Evolutionary conservation across 2,113 vertebrate species (phyloP).

Genomic region (Mixornis gularis): DNA sequence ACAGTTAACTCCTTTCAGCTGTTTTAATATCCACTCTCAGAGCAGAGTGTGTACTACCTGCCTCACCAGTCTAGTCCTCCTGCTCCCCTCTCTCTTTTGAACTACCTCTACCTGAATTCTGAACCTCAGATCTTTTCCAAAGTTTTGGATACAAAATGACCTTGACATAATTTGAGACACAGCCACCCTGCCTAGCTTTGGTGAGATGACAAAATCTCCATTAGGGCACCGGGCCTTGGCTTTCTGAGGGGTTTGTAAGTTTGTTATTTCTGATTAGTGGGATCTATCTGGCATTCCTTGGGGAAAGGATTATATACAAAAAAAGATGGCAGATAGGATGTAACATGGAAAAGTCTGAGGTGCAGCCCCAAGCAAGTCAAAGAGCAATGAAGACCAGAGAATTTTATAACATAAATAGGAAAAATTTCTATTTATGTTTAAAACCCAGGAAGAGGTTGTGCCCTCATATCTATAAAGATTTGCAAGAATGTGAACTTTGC

Average conservation of each 20-base stretch:
- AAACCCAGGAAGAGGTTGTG: neutral
- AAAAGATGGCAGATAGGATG: neutral
- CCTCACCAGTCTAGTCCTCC: neutral
- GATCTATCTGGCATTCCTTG: neutral
- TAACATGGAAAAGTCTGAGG: fast-evolving
- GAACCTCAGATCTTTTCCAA: neutral
- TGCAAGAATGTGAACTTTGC: neutral
- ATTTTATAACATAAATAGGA: neutral
- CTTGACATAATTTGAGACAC: neutral
- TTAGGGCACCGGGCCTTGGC: neutral
- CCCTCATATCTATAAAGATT: neutral
- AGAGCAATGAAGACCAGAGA: neutral
- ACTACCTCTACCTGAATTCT: neutral
- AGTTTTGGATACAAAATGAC: neutral
- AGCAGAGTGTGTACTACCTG: neutral
- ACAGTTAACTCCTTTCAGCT: neutral
- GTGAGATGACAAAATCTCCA: neutral
- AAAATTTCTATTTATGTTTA: neutral
- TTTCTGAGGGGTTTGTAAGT: neutral
- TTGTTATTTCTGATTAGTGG: neutral
- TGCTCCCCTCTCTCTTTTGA: neutral
- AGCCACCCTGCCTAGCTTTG: neutral
- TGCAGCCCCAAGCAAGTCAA: neutral
- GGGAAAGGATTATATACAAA: neutral
- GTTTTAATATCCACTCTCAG: neutral